A percentile compares a stretch with the other conserved stretches of the same genome.
phyloP scores from a whole-genome alignment of 2,888 invertebrate species.

The Hypselothyrea guttata region DNA sequence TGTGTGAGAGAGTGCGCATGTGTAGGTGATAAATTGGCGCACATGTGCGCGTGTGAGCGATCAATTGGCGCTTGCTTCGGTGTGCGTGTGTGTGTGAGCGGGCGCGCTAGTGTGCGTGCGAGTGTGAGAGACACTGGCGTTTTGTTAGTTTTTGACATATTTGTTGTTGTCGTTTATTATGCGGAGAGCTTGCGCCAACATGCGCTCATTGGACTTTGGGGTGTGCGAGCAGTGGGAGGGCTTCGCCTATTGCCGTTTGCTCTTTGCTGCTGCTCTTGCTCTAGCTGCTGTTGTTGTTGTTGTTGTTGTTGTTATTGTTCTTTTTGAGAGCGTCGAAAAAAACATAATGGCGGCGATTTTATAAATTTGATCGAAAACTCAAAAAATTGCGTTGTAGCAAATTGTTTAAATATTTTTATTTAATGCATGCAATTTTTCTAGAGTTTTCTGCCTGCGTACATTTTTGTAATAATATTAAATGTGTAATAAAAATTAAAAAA shows the following conservation, averaged over 20 bases:
- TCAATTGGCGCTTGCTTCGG: slow-evolving; percentile 62
- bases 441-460: no score
- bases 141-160: slow-evolving; percentile 73
- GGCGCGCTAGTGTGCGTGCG: slow-evolving; percentile 24
- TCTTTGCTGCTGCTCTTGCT: slow-evolving; percentile 30
- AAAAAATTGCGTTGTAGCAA: slow-evolving; percentile 75
- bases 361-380: slow-evolving; percentile 66
- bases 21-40: slow-evolving; percentile 73
- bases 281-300: slow-evolving; percentile 23
- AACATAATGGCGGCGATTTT: slow-evolving; percentile 74
- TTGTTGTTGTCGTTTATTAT: slow-evolving; percentile 57
- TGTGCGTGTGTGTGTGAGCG: slow-evolving; percentile 21
- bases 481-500: no score
- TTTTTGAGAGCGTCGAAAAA: slow-evolving; percentile 38
- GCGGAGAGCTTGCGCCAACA: slow-evolving; percentile 42
- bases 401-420: slow-evolving; percentile 63
- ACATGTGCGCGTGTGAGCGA: slow-evolving; percentile 60
- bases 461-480: no score
- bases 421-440: slow-evolving; percentile 33
- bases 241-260: slow-evolving; percentile 26
- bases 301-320: slow-evolving; percentile 27
- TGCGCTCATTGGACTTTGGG: slow-evolving; percentile 32
- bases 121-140: slow-evolving; percentile 47
- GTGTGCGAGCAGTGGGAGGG: slow-evolving; percentile 61
- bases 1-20: slow-evolving; percentile 46